phyloP scores from a whole-genome alignment of 1,140 invertebrate species.

The Euura lappo region DNA sequence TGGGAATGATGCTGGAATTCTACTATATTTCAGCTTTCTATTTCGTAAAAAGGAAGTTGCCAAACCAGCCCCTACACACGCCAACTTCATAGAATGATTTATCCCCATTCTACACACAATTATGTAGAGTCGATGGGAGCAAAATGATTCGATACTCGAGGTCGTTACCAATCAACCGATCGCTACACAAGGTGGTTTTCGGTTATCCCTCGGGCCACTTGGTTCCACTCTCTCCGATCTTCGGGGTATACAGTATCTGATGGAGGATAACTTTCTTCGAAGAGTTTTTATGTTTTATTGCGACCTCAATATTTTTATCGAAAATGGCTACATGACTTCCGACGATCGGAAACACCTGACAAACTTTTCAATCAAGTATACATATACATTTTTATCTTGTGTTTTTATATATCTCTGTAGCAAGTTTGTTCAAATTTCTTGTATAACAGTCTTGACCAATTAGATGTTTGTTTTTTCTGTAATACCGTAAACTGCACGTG shows the following conservation, averaged over 20 bases:
- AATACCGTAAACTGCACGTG: too few relatives aligned
- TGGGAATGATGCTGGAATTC: neutral
- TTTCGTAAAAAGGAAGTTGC: neutral
- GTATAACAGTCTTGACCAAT: too few relatives aligned
- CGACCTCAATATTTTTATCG: conserved; percentile 31
- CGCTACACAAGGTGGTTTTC: conserved; percentile 28
- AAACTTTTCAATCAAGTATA: neutral
- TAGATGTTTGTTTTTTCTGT: too few relatives aligned
- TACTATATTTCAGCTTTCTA: neutral
- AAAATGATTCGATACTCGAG: too few relatives aligned
- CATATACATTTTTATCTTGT: too few relatives aligned
- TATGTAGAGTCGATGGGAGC: conserved; percentile 12
- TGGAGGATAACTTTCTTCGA: conserved; percentile 36
- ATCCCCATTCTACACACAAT: too few relatives aligned
- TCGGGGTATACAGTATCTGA: conserved; percentile 18
- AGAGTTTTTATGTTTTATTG: conserved; percentile 12
- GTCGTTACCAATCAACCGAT: neutral
- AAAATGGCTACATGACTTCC: neutral
- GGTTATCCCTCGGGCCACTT: conserved; percentile 27
- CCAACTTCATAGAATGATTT: too few relatives aligned
- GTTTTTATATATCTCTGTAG: too few relatives aligned
- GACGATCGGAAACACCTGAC: neutral
- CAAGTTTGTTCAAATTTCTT: too few relatives aligned
- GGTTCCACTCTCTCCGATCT: conserved; percentile 37
- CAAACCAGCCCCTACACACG: neutral